These are phyloP conservation scores for Lasius platythorax DNA, from an alignment of 2,888 invertebrate species.

Conservation along the genomic window DNA sequence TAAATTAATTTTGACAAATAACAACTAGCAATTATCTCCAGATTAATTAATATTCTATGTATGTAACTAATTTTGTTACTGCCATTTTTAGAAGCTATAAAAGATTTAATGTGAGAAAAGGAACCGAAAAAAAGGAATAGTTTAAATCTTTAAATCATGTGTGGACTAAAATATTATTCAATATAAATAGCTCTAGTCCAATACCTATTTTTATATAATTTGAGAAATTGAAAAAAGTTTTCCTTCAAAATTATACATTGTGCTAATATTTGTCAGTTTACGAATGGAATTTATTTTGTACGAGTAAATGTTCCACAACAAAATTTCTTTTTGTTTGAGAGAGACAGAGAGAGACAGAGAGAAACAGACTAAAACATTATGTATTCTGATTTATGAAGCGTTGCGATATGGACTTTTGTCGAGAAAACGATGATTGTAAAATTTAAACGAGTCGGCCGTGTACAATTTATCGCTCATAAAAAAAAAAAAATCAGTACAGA, in stretches of 20 bases:
- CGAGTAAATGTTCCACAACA: neutral
- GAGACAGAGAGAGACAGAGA: neutral
- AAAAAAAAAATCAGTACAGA: neutral
- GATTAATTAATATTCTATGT: too few relatives aligned
- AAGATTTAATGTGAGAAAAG: neutral
- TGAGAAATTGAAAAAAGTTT: neutral
- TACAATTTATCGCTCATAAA: constrained; percentile 10
- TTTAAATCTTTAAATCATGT: neutral
- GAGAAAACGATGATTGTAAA: constrained; percentile 17
- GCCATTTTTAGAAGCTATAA: neutral
- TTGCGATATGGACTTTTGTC: constrained; percentile 19
- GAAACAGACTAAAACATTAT: constrained; percentile 12
- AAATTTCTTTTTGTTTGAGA: neutral
- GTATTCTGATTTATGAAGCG: neutral
- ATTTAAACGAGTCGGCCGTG: neutral
- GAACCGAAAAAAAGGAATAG: neutral
- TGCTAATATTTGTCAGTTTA: neutral
- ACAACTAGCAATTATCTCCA: neutral
- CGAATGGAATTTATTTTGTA: neutral
- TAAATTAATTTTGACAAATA: constrained; percentile 1
- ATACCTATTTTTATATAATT: neutral
- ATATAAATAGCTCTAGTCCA: neutral
- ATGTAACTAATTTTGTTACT: too few relatives aligned
- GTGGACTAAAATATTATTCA: neutral
- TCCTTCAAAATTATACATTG: neutral